Conservation (phyloP, 2,888 invertebrate genomes). For the Orthosia gothica region DNA sequence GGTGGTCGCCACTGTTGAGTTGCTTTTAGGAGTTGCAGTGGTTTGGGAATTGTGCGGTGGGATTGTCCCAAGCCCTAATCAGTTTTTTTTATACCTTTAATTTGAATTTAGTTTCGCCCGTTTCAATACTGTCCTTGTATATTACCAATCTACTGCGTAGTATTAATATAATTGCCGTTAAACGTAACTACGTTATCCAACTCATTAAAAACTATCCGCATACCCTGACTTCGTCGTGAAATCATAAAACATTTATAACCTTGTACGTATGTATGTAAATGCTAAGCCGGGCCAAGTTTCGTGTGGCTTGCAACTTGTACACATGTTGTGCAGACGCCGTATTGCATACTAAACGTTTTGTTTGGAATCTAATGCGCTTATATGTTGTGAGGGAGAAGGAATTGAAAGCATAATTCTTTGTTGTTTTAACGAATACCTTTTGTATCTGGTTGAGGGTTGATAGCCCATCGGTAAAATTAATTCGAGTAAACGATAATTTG, state of each 20-base stretch:
- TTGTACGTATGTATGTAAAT: constrained; percentile 54
- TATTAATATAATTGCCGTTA: too few relatives aligned
- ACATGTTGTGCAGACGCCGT: constrained; percentile 40
- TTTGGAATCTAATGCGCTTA: constrained; percentile 24
- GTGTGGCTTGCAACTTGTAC: constrained; percentile 59
- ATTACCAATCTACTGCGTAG: too few relatives aligned
- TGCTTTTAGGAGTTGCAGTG: too few relatives aligned
- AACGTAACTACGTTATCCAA: neutral
- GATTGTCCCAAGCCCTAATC: too few relatives aligned
- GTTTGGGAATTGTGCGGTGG: too few relatives aligned
- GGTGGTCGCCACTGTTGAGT: too few relatives aligned
- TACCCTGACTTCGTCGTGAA: neutral
- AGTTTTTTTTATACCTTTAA: too few relatives aligned
- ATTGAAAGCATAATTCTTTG: neutral
- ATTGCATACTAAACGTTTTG: constrained; percentile 53
- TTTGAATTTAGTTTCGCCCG: too few relatives aligned
- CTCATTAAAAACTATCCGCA: constrained; percentile 6
- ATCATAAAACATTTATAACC: constrained; percentile 38
- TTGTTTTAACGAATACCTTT: neutral
- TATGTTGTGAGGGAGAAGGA: neutral
- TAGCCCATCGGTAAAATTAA: too few relatives aligned
- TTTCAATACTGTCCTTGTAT: too few relatives aligned
- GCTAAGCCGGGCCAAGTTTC: constrained; percentile 37
- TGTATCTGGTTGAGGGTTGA: neutral
- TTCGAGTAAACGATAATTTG: too few relatives aligned